Evolutionary conservation across 1,140 invertebrate genomes (phyloP).

Genomic region (Anastatus disparis): DNA sequence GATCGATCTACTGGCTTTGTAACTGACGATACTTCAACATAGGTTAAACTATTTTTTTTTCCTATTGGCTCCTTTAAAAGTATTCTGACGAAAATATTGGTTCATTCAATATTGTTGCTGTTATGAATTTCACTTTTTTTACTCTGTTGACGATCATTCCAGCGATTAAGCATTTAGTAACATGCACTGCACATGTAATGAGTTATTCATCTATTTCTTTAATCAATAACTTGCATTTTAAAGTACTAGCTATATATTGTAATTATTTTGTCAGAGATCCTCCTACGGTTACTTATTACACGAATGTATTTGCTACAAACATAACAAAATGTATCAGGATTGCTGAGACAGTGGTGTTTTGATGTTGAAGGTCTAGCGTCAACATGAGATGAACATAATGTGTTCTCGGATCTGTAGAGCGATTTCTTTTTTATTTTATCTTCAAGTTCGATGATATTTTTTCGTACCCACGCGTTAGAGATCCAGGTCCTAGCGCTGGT

Average conservation of each 20-base stretch:
- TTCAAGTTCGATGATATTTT: not conserved
- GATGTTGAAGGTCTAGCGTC: not conserved
- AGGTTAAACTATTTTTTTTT: no score
- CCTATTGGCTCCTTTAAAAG: no score
- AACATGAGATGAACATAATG: conserved; percentile 1
- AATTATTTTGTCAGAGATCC: not conserved
- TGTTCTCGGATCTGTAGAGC: not conserved
- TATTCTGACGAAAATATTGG: no score
- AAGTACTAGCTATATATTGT: not conserved
- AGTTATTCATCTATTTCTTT: no score
- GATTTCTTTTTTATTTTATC: not conserved
- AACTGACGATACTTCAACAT: no score
- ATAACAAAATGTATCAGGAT: conserved; percentile 3
- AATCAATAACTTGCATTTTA: not conserved
- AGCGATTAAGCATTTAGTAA: no score
- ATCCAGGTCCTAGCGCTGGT: conserved; percentile 6
- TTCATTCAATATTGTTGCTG: no score
- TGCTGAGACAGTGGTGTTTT: not conserved
- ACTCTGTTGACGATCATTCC: no score
- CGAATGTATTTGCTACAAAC: conserved; percentile 5
- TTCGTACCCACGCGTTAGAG: not conserved
- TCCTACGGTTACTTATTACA: not conserved
- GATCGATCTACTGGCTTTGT: no score
- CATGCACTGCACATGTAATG: no score
- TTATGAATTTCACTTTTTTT: no score